Evolutionary conservation across 2,888 invertebrate species (phyloP).

Genomic region (Plagodis dolabraria): DNA sequence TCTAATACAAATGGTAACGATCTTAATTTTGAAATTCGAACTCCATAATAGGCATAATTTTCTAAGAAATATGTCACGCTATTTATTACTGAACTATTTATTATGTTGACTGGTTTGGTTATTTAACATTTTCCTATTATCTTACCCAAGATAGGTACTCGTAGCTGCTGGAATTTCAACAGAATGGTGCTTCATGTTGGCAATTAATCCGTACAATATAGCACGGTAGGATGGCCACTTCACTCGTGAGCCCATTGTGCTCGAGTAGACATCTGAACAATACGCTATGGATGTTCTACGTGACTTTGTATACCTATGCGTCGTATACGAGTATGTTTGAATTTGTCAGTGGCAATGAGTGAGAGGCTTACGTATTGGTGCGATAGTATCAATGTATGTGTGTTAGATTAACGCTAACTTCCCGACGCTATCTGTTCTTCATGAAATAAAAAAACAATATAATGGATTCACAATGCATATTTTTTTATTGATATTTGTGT

Average conservation of each 20-base stretch:
- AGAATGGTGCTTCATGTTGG: constrained; percentile 15
- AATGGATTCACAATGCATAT: too few species aligned
- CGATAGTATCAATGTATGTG: background rate
- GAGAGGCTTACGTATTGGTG: background rate
- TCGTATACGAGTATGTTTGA: too few species aligned
- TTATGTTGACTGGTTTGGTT: too few species aligned
- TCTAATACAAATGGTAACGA: too few species aligned
- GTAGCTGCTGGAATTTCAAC: constrained; percentile 1
- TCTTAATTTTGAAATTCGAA: too few species aligned
- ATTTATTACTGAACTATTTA: too few species aligned
- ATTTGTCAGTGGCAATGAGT: too few species aligned
- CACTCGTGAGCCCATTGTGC: constrained; percentile 10
- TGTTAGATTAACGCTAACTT: background rate
- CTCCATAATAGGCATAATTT: too few species aligned
- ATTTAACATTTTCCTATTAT: too few species aligned
- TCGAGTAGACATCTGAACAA: constrained; percentile 5
- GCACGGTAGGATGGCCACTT: constrained; percentile 11
- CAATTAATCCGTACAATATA: constrained; percentile 28
- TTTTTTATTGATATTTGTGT: too few species aligned
- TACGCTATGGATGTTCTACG: constrained; percentile 8
- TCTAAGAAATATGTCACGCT: too few species aligned
- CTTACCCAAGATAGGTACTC: too few species aligned
- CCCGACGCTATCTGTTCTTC: background rate
- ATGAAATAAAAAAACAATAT: background rate
- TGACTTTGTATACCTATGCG: background rate